These are phyloP conservation scores for Actinia tenebrosa DNA, from an alignment of 64 coral and sea anemone species.

Conservation along the genomic window DNA sequence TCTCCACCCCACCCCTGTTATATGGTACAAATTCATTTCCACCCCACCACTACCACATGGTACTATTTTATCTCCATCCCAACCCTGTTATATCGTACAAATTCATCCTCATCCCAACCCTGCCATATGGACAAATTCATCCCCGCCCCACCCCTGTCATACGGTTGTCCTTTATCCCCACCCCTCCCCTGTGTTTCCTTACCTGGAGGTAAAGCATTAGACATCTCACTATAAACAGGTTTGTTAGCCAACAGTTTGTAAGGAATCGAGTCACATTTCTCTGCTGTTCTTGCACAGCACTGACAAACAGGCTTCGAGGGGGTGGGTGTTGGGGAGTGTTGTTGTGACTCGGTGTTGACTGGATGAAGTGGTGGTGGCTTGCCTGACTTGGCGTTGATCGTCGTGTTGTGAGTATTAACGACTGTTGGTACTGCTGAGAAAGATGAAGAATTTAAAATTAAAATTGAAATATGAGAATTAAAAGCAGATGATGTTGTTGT, in stretches of 20 bases:
- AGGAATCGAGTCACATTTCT: constrained; percentile 4
- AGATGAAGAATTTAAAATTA: too few relatives aligned
- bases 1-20: neutral
- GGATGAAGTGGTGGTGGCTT: neutral
- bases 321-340: neutral
- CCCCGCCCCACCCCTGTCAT: constrained; percentile 2
- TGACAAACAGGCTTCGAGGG: neutral
- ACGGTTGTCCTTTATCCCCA: neutral
- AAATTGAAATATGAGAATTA: too few relatives aligned
- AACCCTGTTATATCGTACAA: neutral
- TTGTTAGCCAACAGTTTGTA: neutral
- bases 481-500: too few relatives aligned
- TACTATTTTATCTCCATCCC: neutral
- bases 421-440: neutral
- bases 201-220: neutral
- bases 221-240: constrained; percentile 10
- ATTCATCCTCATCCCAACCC: neutral
- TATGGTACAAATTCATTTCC: neutral
- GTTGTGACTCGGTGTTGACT: neutral
- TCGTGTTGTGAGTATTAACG: neutral
- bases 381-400: neutral
- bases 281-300: neutral
- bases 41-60: neutral
- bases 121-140: neutral
- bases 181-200: neutral